A percentile compares a stretch with the other conserved stretches of the same genome.
These are phyloP conservation scores for Clytia hemisphaerica DNA, from an alignment of 30 jellyfish, hydroid and myxozoan species.

Conservation along the genomic window DNA sequence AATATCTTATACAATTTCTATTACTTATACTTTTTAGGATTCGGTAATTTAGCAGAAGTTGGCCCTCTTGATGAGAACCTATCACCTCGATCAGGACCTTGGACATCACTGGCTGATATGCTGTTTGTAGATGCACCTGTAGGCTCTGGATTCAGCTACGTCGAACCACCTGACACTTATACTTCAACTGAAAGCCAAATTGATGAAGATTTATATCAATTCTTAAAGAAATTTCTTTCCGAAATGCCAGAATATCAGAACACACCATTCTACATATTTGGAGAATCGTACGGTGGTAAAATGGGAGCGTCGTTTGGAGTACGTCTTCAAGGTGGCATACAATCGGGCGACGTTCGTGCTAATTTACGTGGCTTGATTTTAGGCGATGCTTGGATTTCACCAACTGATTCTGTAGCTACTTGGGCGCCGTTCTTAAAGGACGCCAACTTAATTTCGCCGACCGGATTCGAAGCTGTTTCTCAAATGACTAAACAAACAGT, in stretches of 20 bases:
- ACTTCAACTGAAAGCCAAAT: not conserved
- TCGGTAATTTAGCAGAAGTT: not conserved
- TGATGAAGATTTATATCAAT: not conserved
- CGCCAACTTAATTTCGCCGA: no score
- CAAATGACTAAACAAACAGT: not conserved
- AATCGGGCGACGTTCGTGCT: not conserved
- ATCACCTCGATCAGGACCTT: not conserved
- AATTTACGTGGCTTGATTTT: not conserved
- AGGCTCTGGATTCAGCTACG: not conserved
- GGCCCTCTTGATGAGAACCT: not conserved
- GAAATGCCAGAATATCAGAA: not conserved
- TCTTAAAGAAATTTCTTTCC: no score
- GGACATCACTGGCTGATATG: not conserved
- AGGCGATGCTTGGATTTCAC: not conserved
- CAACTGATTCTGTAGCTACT: not conserved
- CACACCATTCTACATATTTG: not conserved
- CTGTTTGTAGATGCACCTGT: not conserved
- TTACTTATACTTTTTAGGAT: no score
- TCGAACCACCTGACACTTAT: not conserved
- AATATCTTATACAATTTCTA: no score
- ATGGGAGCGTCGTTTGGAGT: not conserved
- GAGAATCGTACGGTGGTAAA: not conserved
- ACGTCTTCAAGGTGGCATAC: not conserved
- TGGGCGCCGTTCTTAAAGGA: not conserved
- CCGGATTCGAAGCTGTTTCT: not conserved